phyloP scores from a whole-genome alignment of 2,888 invertebrate species.

The Acrocyrtus sp. region DNA sequence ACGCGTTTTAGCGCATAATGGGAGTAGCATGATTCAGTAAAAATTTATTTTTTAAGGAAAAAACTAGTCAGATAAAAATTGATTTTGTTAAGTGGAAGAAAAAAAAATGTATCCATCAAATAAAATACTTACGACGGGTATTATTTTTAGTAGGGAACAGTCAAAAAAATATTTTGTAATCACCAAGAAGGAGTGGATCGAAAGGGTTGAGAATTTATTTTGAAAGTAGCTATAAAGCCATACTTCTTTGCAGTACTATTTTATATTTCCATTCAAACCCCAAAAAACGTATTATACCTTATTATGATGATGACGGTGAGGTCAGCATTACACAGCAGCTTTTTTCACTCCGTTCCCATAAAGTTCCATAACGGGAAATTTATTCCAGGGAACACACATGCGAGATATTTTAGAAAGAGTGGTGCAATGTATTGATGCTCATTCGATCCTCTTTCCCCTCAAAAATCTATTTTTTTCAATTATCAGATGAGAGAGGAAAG shows the following conservation, averaged over 20 bases:
- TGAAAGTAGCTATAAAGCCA: too few species aligned
- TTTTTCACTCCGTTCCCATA: constrained; percentile 44
- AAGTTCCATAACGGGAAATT: constrained; percentile 3
- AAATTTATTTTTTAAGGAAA: too few species aligned
- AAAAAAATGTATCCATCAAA: constrained; percentile 35
- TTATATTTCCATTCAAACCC: background rate
- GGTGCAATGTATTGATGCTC: background rate
- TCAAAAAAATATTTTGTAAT: constrained; percentile 1
- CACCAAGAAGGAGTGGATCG: constrained; percentile 7
- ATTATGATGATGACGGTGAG: constrained; percentile 10
- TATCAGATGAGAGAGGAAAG: constrained; percentile 36
- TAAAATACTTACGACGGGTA: constrained; percentile 9
- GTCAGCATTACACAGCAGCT: constrained; percentile 43
- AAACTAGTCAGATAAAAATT: constrained; percentile 32
- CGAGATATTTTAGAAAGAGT: constrained; percentile 1
- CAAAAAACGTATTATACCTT: background rate
- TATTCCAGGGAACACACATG: constrained; percentile 10
- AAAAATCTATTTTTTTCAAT: constrained; percentile 40
- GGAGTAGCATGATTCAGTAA: constrained; percentile 39
- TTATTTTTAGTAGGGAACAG: constrained; percentile 11
- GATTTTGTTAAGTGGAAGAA: constrained; percentile 26
- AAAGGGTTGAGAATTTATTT: constrained; percentile 34
- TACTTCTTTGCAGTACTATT: background rate
- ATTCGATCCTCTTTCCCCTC: constrained; percentile 31
- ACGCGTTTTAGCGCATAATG: constrained; percentile 12